phyloP scores from a whole-genome alignment of 2,888 invertebrate species.

The Drosophila emarginata region DNA sequence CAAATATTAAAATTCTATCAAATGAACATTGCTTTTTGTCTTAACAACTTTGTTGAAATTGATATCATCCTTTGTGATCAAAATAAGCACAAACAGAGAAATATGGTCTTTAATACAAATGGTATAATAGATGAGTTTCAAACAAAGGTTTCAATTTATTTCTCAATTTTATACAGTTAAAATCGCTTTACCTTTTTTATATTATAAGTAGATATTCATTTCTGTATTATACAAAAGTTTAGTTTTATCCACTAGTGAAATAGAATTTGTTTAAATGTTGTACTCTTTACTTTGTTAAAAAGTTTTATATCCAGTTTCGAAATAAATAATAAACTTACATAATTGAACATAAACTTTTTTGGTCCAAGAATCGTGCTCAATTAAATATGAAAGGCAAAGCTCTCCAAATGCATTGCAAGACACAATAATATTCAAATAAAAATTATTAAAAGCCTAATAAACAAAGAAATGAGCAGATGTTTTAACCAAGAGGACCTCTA shows the following conservation, averaged over 20 bases:
- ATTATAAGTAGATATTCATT: not conserved
- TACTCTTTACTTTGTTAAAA: not conserved
- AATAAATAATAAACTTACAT: constrained; percentile 37
- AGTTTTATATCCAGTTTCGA: not conserved
- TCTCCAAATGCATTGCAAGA: constrained; percentile 1
- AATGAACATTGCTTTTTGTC: no score
- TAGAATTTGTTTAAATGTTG: not conserved
- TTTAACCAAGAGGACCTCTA: constrained; percentile 18
- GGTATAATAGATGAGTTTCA: no score
- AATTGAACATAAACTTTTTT: constrained; percentile 57
- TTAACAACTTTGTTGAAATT: no score
- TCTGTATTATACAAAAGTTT: not conserved
- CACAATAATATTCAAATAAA: constrained; percentile 21
- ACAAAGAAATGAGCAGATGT: constrained; percentile 15
- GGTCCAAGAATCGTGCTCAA: constrained; percentile 54
- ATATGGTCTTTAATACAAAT: no score
- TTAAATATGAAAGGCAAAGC: constrained; percentile 26
- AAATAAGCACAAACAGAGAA: no score
- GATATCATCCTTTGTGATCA: no score
- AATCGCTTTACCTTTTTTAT: not conserved
- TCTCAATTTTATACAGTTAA: no score
- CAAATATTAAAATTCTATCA: not conserved
- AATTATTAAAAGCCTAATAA: constrained; percentile 34
- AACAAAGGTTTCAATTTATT: no score
- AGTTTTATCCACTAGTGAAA: no score